Conservation (phyloP, 2,113 vertebrate genomes). For the Acinonyx jubatus region DNA sequence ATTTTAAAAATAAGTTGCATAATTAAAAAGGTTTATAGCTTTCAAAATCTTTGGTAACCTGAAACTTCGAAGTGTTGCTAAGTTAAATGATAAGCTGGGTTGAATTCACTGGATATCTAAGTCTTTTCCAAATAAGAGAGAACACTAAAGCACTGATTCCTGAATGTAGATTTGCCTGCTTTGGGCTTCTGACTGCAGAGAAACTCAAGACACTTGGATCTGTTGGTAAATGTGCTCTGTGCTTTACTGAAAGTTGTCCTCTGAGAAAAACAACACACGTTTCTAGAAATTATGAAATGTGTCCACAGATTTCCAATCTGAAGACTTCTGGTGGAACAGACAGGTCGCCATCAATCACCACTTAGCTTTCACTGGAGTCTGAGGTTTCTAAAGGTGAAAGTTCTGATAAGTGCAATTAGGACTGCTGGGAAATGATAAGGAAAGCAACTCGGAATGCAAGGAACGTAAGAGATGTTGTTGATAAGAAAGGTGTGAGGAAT, state of each 20-base stretch:
- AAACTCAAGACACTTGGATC: background rate
- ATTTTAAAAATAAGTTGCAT: background rate
- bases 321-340: no score
- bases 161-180: background rate
- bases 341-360: no score
- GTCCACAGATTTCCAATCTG: no score
- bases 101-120: background rate
- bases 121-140: background rate
- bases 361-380: no score
- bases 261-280: background rate
- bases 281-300: background rate
- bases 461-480: no score
- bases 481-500: no score
- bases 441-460: no score
- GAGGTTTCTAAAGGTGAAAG: no score
- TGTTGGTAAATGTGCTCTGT: background rate
- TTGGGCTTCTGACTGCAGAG: background rate
- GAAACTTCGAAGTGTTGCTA: background rate
- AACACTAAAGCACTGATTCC: background rate
- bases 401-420: no score
- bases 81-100: background rate
- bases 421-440: no score
- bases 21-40: background rate
- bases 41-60: background rate
- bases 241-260: background rate